phyloP scores from a whole-genome alignment of 2,113 vertebrate genomes.

The Phainopepla nitens region DNA sequence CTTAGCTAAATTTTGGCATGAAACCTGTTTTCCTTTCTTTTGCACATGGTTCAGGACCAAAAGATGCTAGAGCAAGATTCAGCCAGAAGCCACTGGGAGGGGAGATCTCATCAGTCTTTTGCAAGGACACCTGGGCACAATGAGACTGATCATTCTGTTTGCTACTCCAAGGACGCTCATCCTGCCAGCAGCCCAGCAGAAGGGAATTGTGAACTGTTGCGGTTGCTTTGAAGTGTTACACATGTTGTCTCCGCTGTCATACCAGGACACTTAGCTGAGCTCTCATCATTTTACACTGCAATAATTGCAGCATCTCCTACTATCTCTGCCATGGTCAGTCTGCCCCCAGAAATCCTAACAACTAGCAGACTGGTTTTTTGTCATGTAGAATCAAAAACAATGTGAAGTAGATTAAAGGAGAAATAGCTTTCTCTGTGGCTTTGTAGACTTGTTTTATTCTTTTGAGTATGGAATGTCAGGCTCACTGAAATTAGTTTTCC shows the following conservation, averaged over 20 bases:
- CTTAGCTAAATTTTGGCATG: not conserved
- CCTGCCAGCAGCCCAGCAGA: not conserved
- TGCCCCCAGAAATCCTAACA: slow-evolving; percentile 1
- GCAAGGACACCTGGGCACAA: not conserved
- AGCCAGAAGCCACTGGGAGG: not conserved
- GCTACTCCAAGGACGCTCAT: not conserved
- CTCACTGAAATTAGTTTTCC: slow-evolving; percentile 8
- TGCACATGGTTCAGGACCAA: not conserved
- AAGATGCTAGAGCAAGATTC: not conserved
- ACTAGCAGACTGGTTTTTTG: not conserved
- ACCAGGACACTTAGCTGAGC: not conserved
- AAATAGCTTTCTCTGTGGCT: slow-evolving; percentile 7
- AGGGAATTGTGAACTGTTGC: not conserved
- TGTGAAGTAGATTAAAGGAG: slow-evolving; percentile 25
- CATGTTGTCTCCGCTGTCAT: not conserved
- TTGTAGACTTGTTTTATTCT: slow-evolving; percentile 28
- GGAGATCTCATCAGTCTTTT: not conserved
- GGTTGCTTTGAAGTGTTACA: not conserved
- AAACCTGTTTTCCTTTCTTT: not conserved
- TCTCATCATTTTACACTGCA: not conserved
- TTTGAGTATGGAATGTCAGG: not conserved
- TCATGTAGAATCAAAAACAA: slow-evolving; percentile 2
- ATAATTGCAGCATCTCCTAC: slow-evolving; percentile 9
- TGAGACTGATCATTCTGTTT: not conserved
- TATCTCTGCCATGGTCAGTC: not conserved